Evolutionary conservation across 1,140 invertebrate species (phyloP), one percentile per base, ranked within the genome.

Genomic region (Hycleus cichorii): DNA sequence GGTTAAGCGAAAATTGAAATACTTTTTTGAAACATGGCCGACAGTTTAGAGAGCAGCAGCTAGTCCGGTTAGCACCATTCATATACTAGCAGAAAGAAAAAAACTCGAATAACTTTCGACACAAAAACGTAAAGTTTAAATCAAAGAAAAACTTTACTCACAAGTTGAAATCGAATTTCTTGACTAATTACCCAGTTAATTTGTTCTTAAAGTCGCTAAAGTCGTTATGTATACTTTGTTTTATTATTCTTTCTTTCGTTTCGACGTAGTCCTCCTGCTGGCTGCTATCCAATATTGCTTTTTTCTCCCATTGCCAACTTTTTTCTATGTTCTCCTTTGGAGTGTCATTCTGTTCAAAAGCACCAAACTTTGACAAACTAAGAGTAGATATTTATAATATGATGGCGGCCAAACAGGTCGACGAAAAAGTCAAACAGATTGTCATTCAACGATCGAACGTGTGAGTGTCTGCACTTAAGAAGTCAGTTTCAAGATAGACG

Each of bases 401-500:
- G 52, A 42, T 53, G 44, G 32, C 45, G 51, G 46, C 51, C 51
- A 45, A 45, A 46, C 51, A 45, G 40, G 51, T 53, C 42, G 51
- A 32, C 51, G 24, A 18, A 32, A 32, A 40, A 53, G 51, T 53
- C 51, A 53, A 53, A 42, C 42, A 53, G 51, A 40, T 40, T 39
- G 48, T 49, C 48, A 39, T 49, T 49, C 48, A 24, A 25, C 26
- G 12, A 12, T 27, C 45, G 9, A 26, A 25, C 10, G 12, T 18
- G 24, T 24, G 32, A 18, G 18, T 18, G 18, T 18, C 1, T 46
- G 43, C 43, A 56, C 55, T 49, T 46, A 26, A 57, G 39, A 39
- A 49, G 9, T 9, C 40, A 42, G 6, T 42, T 47, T 46, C 55
- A 57, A 49, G 55, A 57, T 49, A 49, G 55, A 57, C 47, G 55